These are phyloP conservation scores for Melanchra persicariae DNA, from an alignment of 2,888 invertebrate genomes.

Conservation along the genomic window DNA sequence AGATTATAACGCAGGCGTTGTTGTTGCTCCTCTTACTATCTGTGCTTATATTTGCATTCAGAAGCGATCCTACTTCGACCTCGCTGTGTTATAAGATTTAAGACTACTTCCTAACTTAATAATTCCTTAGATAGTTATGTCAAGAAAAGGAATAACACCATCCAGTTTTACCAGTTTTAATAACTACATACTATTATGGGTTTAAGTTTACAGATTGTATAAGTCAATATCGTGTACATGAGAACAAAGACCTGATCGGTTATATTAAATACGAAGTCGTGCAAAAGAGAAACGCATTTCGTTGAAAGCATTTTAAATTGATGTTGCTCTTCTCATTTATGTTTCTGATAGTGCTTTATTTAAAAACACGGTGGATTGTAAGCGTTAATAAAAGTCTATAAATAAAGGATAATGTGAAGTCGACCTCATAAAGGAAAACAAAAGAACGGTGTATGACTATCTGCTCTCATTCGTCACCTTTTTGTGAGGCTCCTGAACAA, in stretches of 20 bases:
- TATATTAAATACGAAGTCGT: not conserved
- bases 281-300: not conserved
- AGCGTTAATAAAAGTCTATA: not conserved
- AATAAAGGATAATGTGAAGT: not conserved
- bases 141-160: not conserved
- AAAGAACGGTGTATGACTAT: constrained; percentile 10
- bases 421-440: not conserved
- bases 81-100: constrained; percentile 2
- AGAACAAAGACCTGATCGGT: not conserved
- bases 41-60: constrained; percentile 32
- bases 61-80: constrained; percentile 17
- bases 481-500: constrained; percentile 51
- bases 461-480: constrained; percentile 43
- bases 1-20: constrained; percentile 33
- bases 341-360: constrained; percentile 9
- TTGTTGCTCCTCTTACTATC: constrained; percentile 17
- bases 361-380: not conserved
- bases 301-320: constrained; percentile 10
- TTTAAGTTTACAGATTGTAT: not conserved
- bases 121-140: constrained; percentile 1
- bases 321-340: not conserved
- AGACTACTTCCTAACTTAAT: constrained; percentile 8
- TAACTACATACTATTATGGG: not conserved
- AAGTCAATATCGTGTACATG: not conserved
- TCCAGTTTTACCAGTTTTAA: not conserved